Percentiles rank a stretch among this genome's conserved stretches.
Conservation (phyloP, 1,140 invertebrate genomes). For the Zaprionus davidi region DNA sequence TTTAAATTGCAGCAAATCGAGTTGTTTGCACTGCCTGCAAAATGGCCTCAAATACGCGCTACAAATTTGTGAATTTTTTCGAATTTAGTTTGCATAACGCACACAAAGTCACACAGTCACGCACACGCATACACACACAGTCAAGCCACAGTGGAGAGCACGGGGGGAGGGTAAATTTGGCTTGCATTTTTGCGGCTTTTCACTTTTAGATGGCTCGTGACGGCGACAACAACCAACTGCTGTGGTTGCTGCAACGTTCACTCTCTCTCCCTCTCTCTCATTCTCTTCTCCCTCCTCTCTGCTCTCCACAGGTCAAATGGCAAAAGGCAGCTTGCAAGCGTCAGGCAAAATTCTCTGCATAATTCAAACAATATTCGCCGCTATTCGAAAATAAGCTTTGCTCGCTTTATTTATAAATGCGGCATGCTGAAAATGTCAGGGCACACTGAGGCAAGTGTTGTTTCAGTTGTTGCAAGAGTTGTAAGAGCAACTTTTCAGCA, state of each 20-base stretch:
- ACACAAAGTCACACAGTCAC: constrained; percentile 18
- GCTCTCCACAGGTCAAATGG: background rate
- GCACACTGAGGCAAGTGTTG: constrained; percentile 12
- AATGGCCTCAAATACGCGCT: constrained; percentile 55
- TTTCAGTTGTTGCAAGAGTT: constrained; percentile 1
- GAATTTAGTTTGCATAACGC: constrained; percentile 46
- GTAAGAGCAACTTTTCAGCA: background rate
- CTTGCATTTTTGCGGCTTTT: constrained; percentile 55
- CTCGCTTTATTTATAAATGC: background rate
- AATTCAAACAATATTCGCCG: constrained; percentile 20
- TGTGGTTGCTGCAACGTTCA: constrained; percentile 11
- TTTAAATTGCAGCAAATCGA: constrained; percentile 75
- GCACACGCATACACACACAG: background rate
- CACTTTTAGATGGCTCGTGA: constrained; percentile 24
- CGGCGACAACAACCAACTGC: constrained; percentile 29
- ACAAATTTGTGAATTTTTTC: constrained; percentile 57
- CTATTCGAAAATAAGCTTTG: constrained; percentile 23
- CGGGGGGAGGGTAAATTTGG: constrained; percentile 41
- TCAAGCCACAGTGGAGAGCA: constrained; percentile 23
- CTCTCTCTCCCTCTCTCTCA: background rate
- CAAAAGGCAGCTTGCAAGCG: constrained; percentile 14
- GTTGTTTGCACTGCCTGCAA: constrained; percentile 68
- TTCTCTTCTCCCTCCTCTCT: background rate
- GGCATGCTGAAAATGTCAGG: constrained; percentile 19
- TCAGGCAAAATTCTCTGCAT: constrained; percentile 12